Percentiles rank a stretch among this genome's conserved stretches.
Conservation (phyloP, 2,797 vertebrate genomes). For the Lacerta bilineata region DNA sequence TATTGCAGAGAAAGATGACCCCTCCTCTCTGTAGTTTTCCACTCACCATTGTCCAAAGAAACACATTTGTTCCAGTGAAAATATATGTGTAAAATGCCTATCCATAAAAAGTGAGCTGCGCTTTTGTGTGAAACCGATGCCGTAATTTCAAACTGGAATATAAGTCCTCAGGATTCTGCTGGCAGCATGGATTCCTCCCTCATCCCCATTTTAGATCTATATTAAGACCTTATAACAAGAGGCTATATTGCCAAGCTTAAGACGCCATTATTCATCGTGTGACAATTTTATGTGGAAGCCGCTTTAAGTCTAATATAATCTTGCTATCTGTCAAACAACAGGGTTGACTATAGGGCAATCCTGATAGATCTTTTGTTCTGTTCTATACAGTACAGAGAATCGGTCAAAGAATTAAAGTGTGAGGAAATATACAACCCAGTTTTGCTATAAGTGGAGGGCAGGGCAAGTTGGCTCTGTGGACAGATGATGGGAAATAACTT, state of each 20-base stretch:
- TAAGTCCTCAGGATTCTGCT: background rate
- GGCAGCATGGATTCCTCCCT: background rate
- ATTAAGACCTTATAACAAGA: background rate
- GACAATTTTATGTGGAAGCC: constrained; percentile 17
- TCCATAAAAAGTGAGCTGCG: background rate
- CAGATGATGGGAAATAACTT: background rate
- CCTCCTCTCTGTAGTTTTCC: background rate
- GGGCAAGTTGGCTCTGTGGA: background rate
- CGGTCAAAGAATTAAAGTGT: background rate
- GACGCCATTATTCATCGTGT: background rate
- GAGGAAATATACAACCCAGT: background rate
- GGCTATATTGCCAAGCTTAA: background rate
- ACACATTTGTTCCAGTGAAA: background rate
- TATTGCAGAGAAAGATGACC: background rate
- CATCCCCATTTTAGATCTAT: background rate
- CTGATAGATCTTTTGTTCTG: background rate
- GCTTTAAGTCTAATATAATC: background rate
- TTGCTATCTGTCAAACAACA: background rate
- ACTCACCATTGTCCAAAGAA: background rate
- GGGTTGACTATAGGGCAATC: background rate
- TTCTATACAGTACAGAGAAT: background rate
- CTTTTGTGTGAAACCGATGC: background rate
- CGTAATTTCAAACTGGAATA: constrained; percentile 7
- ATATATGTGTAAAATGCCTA: background rate
- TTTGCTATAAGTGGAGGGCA: background rate